These are phyloP conservation scores for Cinara cedri DNA, from an alignment of 2,888 invertebrate genomes.

Conservation along the genomic window DNA sequence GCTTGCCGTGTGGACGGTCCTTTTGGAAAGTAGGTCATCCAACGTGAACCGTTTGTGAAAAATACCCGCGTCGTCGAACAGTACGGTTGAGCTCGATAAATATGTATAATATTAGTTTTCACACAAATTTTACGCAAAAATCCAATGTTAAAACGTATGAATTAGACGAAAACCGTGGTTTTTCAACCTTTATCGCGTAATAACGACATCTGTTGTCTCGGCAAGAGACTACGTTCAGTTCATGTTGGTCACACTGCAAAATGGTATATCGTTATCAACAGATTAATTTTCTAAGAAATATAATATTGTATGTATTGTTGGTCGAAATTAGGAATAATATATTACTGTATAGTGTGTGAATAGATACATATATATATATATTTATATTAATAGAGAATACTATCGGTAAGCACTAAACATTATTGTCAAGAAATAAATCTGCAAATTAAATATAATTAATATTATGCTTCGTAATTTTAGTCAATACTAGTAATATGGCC, in stretches of 20 bases:
- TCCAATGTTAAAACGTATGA: background rate
- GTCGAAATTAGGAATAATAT: background rate
- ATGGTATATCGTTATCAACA: constrained; percentile 30
- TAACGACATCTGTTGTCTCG: constrained; percentile 33
- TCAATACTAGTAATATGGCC: constrained; percentile 22
- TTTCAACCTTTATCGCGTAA: background rate
- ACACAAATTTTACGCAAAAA: constrained; percentile 11
- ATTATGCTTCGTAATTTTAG: background rate
- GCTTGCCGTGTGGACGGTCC: constrained; percentile 34
- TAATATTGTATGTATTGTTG: background rate
- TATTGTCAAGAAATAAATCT: background rate
- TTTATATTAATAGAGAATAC: no score
- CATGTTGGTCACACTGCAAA: constrained; percentile 37
- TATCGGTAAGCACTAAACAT: background rate
- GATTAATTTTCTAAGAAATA: constrained; percentile 2
- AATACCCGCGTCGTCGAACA: background rate
- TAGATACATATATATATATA: no score
- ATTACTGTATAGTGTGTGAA: no score
- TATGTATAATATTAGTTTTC: background rate
- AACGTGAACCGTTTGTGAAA: background rate
- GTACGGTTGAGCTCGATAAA: background rate
- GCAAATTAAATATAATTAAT: background rate
- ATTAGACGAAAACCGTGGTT: background rate
- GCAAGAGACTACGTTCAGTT: background rate
- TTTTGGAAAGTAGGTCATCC: constrained; percentile 48